Conservation (phyloP, 2,797 vertebrate genomes). For the Schizopygopsis malacanthus region DNA sequence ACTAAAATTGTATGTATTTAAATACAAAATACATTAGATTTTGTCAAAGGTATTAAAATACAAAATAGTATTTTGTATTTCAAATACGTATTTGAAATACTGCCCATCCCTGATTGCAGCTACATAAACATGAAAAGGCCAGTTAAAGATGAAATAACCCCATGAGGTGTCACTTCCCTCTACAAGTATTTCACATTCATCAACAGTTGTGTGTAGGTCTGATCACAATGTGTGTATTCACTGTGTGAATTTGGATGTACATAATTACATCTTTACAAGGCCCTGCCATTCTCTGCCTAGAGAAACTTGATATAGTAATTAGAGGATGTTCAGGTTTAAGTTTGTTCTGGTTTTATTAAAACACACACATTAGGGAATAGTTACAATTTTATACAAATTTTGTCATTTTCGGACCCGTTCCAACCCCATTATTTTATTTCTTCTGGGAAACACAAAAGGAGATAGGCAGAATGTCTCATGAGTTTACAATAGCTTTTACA, state of each 20-base stretch:
- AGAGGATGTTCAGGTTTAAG: background rate
- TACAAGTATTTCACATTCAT: background rate
- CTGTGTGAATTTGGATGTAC: conserved; percentile 1
- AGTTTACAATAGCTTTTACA: background rate
- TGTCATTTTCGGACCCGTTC: background rate
- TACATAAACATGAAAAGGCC: background rate
- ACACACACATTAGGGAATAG: background rate
- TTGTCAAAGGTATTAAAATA: too few relatives aligned
- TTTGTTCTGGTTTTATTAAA: background rate
- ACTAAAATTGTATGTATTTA: too few relatives aligned
- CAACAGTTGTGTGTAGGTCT: background rate
- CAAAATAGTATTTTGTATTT: too few relatives aligned
- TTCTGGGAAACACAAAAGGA: background rate
- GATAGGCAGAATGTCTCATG: background rate
- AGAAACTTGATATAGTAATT: conserved; percentile 37
- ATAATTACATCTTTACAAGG: conserved; percentile 57
- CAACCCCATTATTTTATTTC: background rate
- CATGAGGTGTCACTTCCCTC: background rate
- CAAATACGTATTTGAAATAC: too few relatives aligned
- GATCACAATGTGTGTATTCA: conserved; percentile 36
- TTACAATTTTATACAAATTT: background rate
- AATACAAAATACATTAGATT: too few relatives aligned
- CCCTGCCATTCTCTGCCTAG: background rate
- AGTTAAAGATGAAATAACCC: background rate
- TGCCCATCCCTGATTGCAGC: background rate